Evolutionary conservation across 2,888 invertebrate genomes (phyloP).

Genomic region (Lasioglossum zephyrum): DNA sequence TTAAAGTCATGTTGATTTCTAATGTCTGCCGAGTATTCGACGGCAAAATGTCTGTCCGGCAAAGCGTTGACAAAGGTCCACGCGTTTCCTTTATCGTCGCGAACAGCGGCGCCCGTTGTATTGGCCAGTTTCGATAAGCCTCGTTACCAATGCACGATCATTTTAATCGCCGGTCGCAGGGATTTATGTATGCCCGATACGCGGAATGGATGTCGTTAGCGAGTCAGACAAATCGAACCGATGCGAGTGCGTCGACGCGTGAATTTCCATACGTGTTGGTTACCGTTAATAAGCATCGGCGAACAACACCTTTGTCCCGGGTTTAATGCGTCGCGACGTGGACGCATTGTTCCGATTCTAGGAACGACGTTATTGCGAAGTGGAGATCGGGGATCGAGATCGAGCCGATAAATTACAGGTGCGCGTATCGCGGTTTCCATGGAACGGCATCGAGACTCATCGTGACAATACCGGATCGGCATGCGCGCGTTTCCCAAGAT

Average conservation of each 20-base stretch:
- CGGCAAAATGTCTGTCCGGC: background rate
- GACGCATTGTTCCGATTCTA: conserved; percentile 27
- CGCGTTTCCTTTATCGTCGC: conserved; percentile 7
- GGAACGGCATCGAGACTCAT: conserved; percentile 20
- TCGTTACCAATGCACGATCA: background rate
- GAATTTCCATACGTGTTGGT: background rate
- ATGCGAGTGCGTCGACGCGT: background rate
- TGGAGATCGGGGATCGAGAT: conserved; percentile 1
- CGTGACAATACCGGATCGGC: conserved; percentile 40
- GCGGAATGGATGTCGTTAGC: conserved; percentile 2
- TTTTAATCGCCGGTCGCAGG: background rate
- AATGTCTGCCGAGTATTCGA: background rate
- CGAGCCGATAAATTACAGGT: conserved; percentile 25
- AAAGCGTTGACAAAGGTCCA: background rate
- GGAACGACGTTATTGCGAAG: conserved; percentile 16
- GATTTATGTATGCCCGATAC: background rate
- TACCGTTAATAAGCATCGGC: conserved; percentile 2
- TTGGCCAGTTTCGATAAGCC: background rate
- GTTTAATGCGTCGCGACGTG: conserved; percentile 5
- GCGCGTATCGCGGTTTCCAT: background rate
- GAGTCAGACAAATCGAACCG: background rate
- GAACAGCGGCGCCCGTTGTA: background rate
- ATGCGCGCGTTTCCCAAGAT: conserved; percentile 35
- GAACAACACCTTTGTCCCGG: conserved; percentile 10
- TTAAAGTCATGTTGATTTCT: too few species aligned